Evolutionary conservation across 2,797 vertebrate species (phyloP).

Genomic region (Oryzias dopingdopingensis): DNA sequence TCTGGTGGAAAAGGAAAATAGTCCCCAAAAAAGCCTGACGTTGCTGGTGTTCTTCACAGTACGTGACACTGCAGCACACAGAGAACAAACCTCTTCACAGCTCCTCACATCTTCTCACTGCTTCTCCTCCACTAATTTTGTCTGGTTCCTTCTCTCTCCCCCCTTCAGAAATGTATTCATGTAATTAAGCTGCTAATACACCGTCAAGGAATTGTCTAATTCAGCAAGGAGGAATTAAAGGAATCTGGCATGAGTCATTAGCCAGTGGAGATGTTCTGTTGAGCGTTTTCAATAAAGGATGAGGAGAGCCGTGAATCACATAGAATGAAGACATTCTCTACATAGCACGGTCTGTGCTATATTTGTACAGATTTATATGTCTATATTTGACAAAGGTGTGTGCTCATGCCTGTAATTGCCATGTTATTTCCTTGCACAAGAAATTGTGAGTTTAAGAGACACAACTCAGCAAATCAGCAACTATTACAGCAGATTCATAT

Average conservation of each 20-base stretch:
- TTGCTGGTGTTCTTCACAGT: constrained; percentile 17
- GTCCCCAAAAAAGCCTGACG: constrained; percentile 5
- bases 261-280: constrained; percentile 80
- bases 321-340: constrained; percentile 59
- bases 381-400: constrained; percentile 34
- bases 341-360: constrained; percentile 51
- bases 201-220: constrained; percentile 84
- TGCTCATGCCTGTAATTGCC: constrained; percentile 59
- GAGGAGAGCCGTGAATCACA: constrained; percentile 76
- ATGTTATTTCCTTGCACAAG: constrained; percentile 63
- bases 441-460: constrained; percentile 63
- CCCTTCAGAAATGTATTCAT: constrained; percentile 77
- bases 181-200: constrained; percentile 85
- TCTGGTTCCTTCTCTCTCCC: constrained; percentile 58
- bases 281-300: constrained; percentile 76
- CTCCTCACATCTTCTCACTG: constrained; percentile 47
- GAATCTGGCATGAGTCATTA: constrained; percentile 85
- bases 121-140: constrained; percentile 50
- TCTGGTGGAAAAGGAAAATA: constrained; percentile 22
- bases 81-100: constrained; percentile 46
- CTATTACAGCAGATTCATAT: constrained; percentile 70
- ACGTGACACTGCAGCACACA: constrained; percentile 35
- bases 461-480: constrained; percentile 68
- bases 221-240: constrained; percentile 84
- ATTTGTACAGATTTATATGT: constrained; percentile 50